Percentiles rank a stretch among this genome's conserved stretches.
phyloP scores from a whole-genome alignment of 2,113 vertebrate species.

The Notarius lentiginosus region DNA sequence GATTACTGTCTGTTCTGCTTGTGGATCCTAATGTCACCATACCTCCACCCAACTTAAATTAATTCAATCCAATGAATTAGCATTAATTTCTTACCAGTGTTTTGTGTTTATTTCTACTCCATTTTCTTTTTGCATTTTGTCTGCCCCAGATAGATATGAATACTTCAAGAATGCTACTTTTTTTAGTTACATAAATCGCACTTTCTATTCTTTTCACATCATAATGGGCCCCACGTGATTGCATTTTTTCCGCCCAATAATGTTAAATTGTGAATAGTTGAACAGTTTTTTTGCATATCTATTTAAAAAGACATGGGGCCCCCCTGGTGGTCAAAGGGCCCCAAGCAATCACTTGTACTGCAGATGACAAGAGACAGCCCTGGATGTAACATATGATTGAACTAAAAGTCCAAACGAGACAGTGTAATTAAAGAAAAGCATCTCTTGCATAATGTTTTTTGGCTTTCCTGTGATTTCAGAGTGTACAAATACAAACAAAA shows the following conservation, averaged over 20 bases:
- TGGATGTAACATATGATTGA: not conserved
- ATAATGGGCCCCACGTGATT: not conserved
- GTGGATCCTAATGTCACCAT: too few species aligned
- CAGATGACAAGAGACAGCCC: not conserved
- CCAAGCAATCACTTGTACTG: not conserved
- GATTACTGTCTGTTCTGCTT: too few species aligned
- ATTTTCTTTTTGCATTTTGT: not conserved
- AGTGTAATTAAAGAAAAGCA: not conserved
- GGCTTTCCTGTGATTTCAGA: conserved; percentile 22
- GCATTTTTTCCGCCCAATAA: not conserved
- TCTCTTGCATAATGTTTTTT: not conserved
- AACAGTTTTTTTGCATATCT: not conserved
- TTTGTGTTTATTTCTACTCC: not conserved
- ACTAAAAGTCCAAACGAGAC: not conserved
- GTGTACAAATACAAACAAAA: conserved; percentile 12
- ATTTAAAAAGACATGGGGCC: not conserved
- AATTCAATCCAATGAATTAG: not conserved
- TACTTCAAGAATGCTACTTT: not conserved
- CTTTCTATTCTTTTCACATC: not conserved
- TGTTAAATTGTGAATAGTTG: not conserved
- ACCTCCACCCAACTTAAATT: too few species aligned
- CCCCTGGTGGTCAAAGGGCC: not conserved
- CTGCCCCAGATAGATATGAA: not conserved
- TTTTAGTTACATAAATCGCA: not conserved
- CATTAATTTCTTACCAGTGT: not conserved